Percentiles rank a stretch among this genome's conserved stretches.
These are phyloP conservation scores for Chesias legatella DNA, from an alignment of 2,888 invertebrate genomes.

Conservation along the genomic window DNA sequence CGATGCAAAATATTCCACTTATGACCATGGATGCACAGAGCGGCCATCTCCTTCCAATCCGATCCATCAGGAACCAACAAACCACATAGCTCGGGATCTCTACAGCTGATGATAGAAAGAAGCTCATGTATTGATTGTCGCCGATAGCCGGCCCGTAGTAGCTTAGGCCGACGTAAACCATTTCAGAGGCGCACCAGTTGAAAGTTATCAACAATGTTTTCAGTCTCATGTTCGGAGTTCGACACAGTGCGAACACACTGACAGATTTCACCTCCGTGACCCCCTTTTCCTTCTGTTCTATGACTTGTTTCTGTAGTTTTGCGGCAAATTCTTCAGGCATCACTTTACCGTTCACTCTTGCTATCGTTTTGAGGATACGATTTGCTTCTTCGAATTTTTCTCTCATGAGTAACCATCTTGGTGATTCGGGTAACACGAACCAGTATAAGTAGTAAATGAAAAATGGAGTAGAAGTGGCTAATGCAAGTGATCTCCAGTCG, in stretches of 20 bases:
- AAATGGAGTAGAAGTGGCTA: constrained; percentile 92
- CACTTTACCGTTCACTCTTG: constrained; percentile 87
- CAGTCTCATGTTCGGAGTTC: constrained; percentile 93
- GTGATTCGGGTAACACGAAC: constrained; percentile 94
- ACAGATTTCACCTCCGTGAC: constrained; percentile 52
- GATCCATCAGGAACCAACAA: constrained; percentile 94
- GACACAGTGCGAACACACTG: constrained; percentile 84
- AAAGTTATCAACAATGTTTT: constrained; percentile 92
- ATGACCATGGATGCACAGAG: constrained; percentile 91
- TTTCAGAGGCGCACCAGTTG: constrained; percentile 96
- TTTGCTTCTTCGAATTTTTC: constrained; percentile 91
- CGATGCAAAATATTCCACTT: constrained; percentile 91
- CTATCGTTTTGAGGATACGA: constrained; percentile 87
- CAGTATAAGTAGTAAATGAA: constrained; percentile 90
- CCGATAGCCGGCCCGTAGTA: constrained; percentile 95
- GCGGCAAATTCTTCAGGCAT: constrained; percentile 86
- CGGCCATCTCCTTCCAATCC: constrained; percentile 93
- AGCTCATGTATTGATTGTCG: constrained; percentile 92
- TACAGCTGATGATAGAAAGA: constrained; percentile 91
- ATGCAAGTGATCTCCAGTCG: constrained; percentile 90
- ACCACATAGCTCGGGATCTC: constrained; percentile 94
- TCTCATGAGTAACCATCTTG: constrained; percentile 93
- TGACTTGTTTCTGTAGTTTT: constrained; percentile 86
- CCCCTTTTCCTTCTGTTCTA: constrained; percentile 82
- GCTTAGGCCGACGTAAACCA: constrained; percentile 94